Conservation (phyloP, 2,888 invertebrate species). For the Hypsopygia costalis region DNA sequence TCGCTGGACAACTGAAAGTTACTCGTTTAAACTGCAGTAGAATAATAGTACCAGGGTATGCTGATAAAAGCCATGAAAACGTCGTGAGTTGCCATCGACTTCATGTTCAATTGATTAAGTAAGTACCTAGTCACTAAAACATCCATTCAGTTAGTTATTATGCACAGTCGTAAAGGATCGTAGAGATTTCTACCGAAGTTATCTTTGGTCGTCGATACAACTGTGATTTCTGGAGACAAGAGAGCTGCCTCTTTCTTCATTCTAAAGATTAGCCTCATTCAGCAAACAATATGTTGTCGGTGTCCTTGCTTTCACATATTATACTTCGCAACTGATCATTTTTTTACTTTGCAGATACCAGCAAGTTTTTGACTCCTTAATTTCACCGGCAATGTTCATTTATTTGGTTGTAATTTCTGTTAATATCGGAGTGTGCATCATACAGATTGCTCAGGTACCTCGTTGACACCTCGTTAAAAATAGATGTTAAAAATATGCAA, state of each 20-base stretch:
- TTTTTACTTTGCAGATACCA: constrained; percentile 31
- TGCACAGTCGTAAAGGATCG: no score
- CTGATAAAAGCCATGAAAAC: constrained; percentile 32
- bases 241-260: no score
- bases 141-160: no score
- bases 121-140: constrained; percentile 5
- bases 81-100: constrained; percentile 45
- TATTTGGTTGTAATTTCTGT: constrained; percentile 49
- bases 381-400: constrained; percentile 55
- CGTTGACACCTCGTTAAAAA: no score
- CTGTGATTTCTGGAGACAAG: no score
- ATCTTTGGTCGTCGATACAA: no score
- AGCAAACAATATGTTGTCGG: no score
- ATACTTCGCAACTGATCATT: no score
- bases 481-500: no score
- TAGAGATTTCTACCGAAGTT: no score
- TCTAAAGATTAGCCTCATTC: no score
- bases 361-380: constrained; percentile 39
- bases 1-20: constrained; percentile 52
- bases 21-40: constrained; percentile 33
- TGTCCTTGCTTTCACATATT: no score
- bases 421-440: constrained; percentile 54
- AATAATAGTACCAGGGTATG: constrained; percentile 23
- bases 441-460: constrained; percentile 45
- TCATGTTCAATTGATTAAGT: constrained; percentile 29